Base-by-base conservation (phyloP, 2,113 vertebrate genomes). In the Helogale parvula region DNA sequence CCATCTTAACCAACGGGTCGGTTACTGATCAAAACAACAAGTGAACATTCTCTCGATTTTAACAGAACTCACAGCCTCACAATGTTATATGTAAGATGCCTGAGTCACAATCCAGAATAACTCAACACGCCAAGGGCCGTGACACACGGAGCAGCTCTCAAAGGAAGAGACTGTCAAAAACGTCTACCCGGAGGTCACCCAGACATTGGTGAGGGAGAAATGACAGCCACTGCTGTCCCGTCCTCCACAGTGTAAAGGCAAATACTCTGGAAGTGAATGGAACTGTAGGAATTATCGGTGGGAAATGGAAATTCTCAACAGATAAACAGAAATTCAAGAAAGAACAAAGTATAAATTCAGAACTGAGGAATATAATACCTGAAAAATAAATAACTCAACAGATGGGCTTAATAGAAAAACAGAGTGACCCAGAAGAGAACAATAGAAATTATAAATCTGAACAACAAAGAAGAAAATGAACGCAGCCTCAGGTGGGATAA, bases 161-260 rank as follows among this genome's bases (percentile, higher is more conserved):
- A 17, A 47, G 21, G 38, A 47, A 65, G 16, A 77, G 11, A 74
- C 11, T 23, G 38, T 66, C 29, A 16, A 27, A 65, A 27, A 35
- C 16, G 21, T 35, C 72, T 21, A 12, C 41, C 14, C 15, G 21
- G 41, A 15, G 74, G 31, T 21, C 33, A 14, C 41, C 6, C 10
- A 9, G 88, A 66, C 1, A 41, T 35, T 10, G 25, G 21, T 10
- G 41, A 35, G 9, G 0, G 2, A 29, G 14, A 41, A 52, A 14
- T 29, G 5, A 66, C 35, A 80, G 60, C 8, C 5, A 45, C 23
- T 52, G 23, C 19, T 12, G 4, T 8, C 10, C 50, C 69, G 2
- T 23, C 25, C 5, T 41, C 27, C 69, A 23, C 0, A 1, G 31
- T 1, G 17, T 29, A 10, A 38, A 60, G 35, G n/a, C 1, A 8